Evolutionary conservation across 2,888 invertebrate genomes (phyloP), one percentile per base, ranked within the genome.

Genomic region (Ornithoptera priamus): DNA sequence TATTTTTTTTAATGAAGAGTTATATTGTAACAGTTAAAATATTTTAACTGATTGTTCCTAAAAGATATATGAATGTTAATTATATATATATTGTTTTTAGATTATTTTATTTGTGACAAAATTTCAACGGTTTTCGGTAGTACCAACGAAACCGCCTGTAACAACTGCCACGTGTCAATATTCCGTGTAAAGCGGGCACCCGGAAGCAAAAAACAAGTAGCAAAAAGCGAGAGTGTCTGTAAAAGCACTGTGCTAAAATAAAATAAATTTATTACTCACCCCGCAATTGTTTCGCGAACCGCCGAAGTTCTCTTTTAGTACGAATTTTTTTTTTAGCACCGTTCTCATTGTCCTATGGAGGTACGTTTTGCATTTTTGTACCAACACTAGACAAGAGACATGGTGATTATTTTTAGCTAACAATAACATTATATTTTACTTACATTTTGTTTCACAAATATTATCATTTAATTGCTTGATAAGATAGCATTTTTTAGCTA

Each of bases 141-240:
- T 36, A 36, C 67, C 39, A 57, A 22, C 24, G 50, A 63, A 58
- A 39, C 30, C 57, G 62, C 36, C 65, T 67, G 76, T 84, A 86
- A 85, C 84, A 81, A 80, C 78, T 64, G 86, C 83, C 89, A 90
- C 89, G 88, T 89, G 89, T 85, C 88, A 76, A 80, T 82, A 84
- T 85, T 81, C 81, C 81, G 82, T 76, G 77, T 72, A 78, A 77
- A 76, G 72, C 77, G 72, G 46, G 77, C 79, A 80, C 73, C 82
- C 84, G 83, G 82, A 85, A 84, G 78, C 81, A 85, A 87, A 87
- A 88, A 87, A 85, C 79, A 72, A 74, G 84, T 80, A 79, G 86
- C 86, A 88, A 88, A 89, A 89, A 90, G 83, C 75, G 81, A 86
- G 81, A 88, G 88, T 87, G 82, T 78, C 53, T 78, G 73, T 81